Evolutionary conservation across 2,888 invertebrate genomes (phyloP).

Genomic region (Drosophila pegasa): DNA sequence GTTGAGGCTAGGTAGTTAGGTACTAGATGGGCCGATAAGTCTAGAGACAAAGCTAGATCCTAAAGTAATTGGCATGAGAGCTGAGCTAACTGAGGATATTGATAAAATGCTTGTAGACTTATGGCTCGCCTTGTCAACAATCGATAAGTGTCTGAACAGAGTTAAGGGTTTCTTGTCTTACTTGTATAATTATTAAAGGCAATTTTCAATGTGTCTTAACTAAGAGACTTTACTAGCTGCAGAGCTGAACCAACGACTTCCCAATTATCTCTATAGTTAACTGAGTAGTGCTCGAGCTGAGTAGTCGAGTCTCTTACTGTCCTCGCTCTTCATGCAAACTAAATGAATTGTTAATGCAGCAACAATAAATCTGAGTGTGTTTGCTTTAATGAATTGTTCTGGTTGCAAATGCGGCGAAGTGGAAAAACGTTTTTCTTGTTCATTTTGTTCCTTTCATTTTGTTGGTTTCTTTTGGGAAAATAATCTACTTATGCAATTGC

Average conservation of each 20-base stretch:
- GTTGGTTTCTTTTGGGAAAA: slow-evolving; percentile 11
- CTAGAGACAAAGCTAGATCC: too few species aligned
- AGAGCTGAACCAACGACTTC: too few species aligned
- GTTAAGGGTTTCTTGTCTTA: not conserved
- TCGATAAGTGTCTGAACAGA: not conserved
- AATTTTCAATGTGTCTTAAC: not conserved
- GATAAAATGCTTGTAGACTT: too few species aligned
- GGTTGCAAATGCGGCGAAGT: slow-evolving; percentile 8
- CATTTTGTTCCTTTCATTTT: not conserved
- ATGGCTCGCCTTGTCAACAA: too few species aligned
- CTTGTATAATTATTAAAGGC: not conserved
- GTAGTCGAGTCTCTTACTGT: not conserved
- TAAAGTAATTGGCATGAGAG: too few species aligned
- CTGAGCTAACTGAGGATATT: too few species aligned
- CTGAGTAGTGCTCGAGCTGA: too few species aligned
- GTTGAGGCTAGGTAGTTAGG: too few species aligned
- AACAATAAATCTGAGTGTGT: slow-evolving; percentile 42
- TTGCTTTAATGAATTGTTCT: slow-evolving; percentile 10
- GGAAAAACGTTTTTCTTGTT: slow-evolving; percentile 19
- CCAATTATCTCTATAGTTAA: too few species aligned
- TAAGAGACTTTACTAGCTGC: not conserved
- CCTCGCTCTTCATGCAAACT: not conserved
- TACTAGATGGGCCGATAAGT: too few species aligned
- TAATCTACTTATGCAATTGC: slow-evolving; percentile 37
- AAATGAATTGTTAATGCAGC: slow-evolving; percentile 32